Evolutionary conservation across 2,113 vertebrate genomes (phyloP).

Genomic region (Lamprotornis superbus): DNA sequence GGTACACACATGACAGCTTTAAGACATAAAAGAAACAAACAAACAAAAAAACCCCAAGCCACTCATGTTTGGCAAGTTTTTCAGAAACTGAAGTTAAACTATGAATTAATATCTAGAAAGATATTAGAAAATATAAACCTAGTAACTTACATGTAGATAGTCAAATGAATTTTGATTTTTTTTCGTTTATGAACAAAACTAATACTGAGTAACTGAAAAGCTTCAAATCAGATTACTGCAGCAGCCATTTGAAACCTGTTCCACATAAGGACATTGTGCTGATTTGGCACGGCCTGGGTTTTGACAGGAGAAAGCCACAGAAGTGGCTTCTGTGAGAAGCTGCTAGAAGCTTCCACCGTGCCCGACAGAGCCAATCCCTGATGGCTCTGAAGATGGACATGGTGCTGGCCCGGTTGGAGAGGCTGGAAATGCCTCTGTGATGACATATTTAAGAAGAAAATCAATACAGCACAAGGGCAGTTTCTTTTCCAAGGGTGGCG

Average conservation of each 20-base stretch:
- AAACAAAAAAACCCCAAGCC: neutral
- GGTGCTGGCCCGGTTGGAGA: neutral
- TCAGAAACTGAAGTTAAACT: neutral
- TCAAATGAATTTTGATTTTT: neutral
- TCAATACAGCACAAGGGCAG: accelerated
- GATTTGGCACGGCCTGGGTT: too few relatives aligned
- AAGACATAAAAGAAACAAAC: neutral
- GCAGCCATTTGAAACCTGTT: neutral
- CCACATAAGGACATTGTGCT: accelerated
- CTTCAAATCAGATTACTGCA: neutral
- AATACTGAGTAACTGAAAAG: neutral
- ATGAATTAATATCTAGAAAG: neutral
- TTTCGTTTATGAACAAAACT: neutral
- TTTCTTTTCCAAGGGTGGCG: neutral
- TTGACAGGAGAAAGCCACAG: neutral
- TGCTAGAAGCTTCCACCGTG: neutral
- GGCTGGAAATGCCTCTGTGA: neutral
- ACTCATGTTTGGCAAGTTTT: neutral
- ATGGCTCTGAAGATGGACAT: neutral
- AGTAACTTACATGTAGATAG: neutral
- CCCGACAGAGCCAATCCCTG: accelerated
- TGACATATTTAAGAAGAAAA: neutral
- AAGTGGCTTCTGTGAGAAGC: neutral
- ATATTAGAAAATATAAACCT: neutral
- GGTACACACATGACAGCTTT: neutral